A percentile compares a stretch with the other conserved stretches of the same genome.
These are phyloP conservation scores for Okapia johnstoni DNA, from an alignment of 2,113 vertebrate genomes.

Conservation along the genomic window DNA sequence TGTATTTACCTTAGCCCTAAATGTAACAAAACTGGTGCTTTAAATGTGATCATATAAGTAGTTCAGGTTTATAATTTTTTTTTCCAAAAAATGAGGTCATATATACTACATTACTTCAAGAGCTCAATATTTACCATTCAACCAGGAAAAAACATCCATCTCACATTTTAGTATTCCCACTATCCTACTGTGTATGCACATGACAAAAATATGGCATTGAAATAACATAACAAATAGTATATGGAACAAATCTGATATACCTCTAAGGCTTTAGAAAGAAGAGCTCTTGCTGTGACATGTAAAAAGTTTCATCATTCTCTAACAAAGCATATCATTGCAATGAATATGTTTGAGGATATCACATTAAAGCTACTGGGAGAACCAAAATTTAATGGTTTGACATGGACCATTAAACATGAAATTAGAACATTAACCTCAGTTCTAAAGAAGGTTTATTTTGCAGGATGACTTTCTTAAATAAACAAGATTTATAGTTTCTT, in stretches of 20 bases:
- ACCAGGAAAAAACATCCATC: background rate
- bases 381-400: conserved; percentile 4
- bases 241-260: background rate
- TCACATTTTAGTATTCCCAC: background rate
- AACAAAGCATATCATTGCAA: background rate
- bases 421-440: conserved; percentile 29
- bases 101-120: conserved; percentile 26
- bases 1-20: conserved; percentile 8
- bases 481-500: background rate
- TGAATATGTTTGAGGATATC: background rate
- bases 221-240: conserved; percentile 9
- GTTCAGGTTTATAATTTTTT: background rate
- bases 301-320: background rate
- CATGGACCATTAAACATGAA: background rate
- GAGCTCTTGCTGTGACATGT: background rate
- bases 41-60: conserved; percentile 6
- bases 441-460: background rate
- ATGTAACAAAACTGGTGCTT: conserved; percentile 11
- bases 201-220: background rate
- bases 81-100: conserved; percentile 33
- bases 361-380: background rate
- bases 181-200: background rate
- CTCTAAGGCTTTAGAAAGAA: background rate
- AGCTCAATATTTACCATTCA: background rate
- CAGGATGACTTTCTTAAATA: conserved; percentile 20